phyloP scores from a whole-genome alignment of 2,888 invertebrate species.

The Lycocerus yunnanus region DNA sequence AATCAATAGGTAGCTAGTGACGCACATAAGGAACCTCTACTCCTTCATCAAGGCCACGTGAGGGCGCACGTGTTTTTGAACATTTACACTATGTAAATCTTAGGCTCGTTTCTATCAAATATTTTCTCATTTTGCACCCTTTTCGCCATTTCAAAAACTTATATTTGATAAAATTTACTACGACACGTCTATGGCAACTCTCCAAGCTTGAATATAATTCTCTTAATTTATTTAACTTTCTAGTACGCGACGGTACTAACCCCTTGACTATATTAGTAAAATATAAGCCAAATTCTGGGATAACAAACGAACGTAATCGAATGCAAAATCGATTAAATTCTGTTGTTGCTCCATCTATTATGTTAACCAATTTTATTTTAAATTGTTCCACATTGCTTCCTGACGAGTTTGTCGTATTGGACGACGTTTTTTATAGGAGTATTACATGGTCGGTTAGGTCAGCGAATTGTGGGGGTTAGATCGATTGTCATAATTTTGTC shows the following conservation, averaged over 20 bases:
- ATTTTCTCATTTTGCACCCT: not conserved
- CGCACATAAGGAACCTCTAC: conserved; percentile 50
- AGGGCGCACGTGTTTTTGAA: conserved; percentile 48
- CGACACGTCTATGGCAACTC: not conserved
- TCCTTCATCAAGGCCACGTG: conserved; percentile 51
- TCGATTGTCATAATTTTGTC: conserved; percentile 5
- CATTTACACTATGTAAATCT: not conserved
- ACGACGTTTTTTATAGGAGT: not conserved
- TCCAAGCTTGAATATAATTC: not conserved
- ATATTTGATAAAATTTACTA: not conserved
- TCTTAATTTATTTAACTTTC: not conserved
- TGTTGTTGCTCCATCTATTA: not conserved
- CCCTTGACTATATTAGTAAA: not conserved
- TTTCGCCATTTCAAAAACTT: not conserved
- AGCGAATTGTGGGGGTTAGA: not conserved
- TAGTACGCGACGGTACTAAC: not conserved
- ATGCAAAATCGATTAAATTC: not conserved
- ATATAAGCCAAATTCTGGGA: not conserved
- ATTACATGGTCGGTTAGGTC: not conserved
- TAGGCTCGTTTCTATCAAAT: not conserved
- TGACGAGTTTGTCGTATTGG: not conserved
- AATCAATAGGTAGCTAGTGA: conserved; percentile 53
- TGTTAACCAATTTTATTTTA: not conserved
- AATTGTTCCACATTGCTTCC: not conserved
- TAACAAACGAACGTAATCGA: not conserved